phyloP scores from a whole-genome alignment of 2,113 vertebrate species.

The human (Homo sapiens) region DNA sequence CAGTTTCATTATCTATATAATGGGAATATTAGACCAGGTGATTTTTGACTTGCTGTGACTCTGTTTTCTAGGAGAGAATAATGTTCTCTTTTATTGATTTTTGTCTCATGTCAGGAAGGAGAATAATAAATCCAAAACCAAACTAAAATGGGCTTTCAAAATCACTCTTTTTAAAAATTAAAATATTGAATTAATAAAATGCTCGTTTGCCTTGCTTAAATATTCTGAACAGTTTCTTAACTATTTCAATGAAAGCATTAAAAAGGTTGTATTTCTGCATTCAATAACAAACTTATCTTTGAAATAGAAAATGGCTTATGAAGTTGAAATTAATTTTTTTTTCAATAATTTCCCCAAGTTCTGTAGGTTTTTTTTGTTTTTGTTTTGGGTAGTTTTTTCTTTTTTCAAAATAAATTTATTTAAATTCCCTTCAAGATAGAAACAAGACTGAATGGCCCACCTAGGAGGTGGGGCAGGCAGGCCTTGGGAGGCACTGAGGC shows the following conservation, averaged over 20 bases:
- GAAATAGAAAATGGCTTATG: neutral
- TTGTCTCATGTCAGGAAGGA: neutral
- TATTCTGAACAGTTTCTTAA: constrained; percentile 2
- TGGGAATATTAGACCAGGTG: neutral
- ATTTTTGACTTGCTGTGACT: neutral
- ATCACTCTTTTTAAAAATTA: neutral
- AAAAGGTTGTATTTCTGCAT: neutral
- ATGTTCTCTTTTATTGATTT: neutral
- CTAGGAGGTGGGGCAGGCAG: neutral
- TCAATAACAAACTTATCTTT: neutral
- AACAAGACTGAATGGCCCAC: neutral
- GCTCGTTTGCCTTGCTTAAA: neutral
- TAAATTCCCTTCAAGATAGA: neutral
- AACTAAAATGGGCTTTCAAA: neutral
- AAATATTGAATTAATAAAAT: neutral
- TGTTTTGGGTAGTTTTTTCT: neutral
- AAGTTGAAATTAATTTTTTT: neutral
- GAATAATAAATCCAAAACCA: neutral
- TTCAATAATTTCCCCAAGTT: neutral
- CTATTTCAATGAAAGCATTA: neutral
- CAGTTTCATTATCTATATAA: neutral
- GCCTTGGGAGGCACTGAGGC: neutral
- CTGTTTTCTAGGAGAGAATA: neutral
- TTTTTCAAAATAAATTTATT: constrained; percentile 14
- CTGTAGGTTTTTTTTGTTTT: neutral